Base-by-base conservation (phyloP, 1,140 invertebrate species). In the Dendroctonus valens region DNA sequence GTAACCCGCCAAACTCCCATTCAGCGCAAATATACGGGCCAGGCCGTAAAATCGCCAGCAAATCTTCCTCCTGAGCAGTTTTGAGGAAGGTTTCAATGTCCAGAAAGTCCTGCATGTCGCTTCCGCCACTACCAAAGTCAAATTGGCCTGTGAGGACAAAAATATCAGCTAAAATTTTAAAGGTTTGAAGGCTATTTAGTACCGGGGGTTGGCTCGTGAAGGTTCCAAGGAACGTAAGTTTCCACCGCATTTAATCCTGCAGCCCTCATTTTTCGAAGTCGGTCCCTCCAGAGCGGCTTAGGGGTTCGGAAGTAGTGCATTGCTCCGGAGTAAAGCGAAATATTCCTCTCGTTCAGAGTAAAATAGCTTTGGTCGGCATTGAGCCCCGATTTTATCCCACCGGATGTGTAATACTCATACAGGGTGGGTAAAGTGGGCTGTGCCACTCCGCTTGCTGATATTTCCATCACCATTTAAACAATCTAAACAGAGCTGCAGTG, bases 21-120 rank as follows among this genome's bases (percentile, higher is more conserved):
- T 91, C 90, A 41, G 92, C 93, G 80, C 94, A 96, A 64, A 97
- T 97, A 71, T 94, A 98, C 0, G 96, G 96, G 0, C 96, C 96
- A 2, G 92, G 87, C 61, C 96, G 81, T 0, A 99, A 76, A 40
- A 98, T 86, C 0, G 97, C 92, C 37, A 90, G 78, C 39, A 98
- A 78, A 65, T 87, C 91, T 76, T 92, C 87, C 72, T 92, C 86
- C 66, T 93, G 83, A 0, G 94, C 94, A 5, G 87, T 81, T 70
- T 87, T 80, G n/a, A 98, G 81, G 75, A 95, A 97, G 53, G 82
- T 72, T 14, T 83, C 76, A 7, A 82, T 55, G 69, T 80, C 83
- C 78, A 71, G 44, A 82, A 74, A 75, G 78, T 84, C 79, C 55
- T 79, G 79, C 42, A 98, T 70, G 79, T 98, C 89, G 6, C 86